phyloP scores from a whole-genome alignment of 1,140 invertebrate species.

The Heliconius congener region DNA sequence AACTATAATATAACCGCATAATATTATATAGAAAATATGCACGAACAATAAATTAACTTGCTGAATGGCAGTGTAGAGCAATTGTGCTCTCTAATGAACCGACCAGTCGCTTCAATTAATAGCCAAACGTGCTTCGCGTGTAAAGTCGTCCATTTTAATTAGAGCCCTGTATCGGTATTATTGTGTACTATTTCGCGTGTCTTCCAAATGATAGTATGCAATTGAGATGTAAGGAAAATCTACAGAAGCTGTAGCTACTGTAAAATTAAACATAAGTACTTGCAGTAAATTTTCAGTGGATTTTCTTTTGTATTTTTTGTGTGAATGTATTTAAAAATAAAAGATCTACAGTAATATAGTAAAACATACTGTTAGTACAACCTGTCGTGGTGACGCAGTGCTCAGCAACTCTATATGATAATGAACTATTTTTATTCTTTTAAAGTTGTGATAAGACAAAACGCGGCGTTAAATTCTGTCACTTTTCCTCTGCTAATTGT shows the following conservation, averaged over 20 bases:
- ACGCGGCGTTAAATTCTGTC: no score
- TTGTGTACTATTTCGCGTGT: constrained; percentile 23
- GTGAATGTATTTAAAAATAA: neutral
- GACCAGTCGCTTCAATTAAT: constrained; percentile 62
- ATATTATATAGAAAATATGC: constrained; percentile 40
- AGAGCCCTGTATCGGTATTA: constrained; percentile 33
- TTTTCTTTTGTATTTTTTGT: neutral
- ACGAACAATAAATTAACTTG: constrained; percentile 57
- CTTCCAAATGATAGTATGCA: constrained; percentile 9
- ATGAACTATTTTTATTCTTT: no score
- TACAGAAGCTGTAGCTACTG: neutral
- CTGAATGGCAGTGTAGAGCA: constrained; percentile 52
- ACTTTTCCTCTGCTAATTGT: no score
- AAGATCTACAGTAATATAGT: neutral
- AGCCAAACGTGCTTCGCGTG: constrained; percentile 60
- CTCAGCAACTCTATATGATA: no score
- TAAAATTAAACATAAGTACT: neutral
- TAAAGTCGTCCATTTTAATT: constrained; percentile 51
- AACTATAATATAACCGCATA: constrained; percentile 23
- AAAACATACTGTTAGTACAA: no score
- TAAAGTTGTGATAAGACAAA: no score
- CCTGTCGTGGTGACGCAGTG: no score
- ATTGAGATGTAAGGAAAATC: constrained; percentile 7
- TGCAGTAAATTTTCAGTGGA: neutral
- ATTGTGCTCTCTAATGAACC: constrained; percentile 66